Conservation (phyloP, 2,797 vertebrate species). For the Rhincodon typus region DNA sequence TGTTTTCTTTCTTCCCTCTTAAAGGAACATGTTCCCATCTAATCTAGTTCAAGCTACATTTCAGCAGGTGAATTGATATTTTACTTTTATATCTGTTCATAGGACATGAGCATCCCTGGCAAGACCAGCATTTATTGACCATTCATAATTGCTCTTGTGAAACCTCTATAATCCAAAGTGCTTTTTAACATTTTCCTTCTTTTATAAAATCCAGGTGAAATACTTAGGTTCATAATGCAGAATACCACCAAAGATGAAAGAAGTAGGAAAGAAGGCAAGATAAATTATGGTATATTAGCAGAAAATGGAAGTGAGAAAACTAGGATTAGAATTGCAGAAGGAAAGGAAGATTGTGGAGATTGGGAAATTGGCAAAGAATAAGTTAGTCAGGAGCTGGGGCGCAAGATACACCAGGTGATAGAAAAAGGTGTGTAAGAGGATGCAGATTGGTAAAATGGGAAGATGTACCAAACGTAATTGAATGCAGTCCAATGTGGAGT, state of each 20-base stretch:
- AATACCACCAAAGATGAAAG: not conserved
- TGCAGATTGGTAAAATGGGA: not conserved
- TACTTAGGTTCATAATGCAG: not conserved
- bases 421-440: not conserved
- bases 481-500: not conserved
- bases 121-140: not conserved
- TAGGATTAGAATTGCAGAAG: too few species aligned
- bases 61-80: slow-evolving; percentile 75
- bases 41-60: slow-evolving; percentile 96
- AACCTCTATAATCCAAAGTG: not conserved
- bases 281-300: not conserved
- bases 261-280: not conserved
- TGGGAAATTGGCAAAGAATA: not conserved
- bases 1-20: slow-evolving; percentile 46
- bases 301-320: too few species aligned
- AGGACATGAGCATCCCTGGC: not conserved
- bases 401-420: too few species aligned
- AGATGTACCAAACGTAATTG: not conserved
- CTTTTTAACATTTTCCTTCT: not conserved
- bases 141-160: not conserved
- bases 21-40: slow-evolving; percentile 96
- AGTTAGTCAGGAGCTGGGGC: too few species aligned
- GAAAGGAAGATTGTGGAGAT: not conserved
- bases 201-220: too few species aligned
- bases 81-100: not conserved